Base-by-base conservation (phyloP, 2,113 vertebrate species). In the Catharus fuscescens region DNA sequence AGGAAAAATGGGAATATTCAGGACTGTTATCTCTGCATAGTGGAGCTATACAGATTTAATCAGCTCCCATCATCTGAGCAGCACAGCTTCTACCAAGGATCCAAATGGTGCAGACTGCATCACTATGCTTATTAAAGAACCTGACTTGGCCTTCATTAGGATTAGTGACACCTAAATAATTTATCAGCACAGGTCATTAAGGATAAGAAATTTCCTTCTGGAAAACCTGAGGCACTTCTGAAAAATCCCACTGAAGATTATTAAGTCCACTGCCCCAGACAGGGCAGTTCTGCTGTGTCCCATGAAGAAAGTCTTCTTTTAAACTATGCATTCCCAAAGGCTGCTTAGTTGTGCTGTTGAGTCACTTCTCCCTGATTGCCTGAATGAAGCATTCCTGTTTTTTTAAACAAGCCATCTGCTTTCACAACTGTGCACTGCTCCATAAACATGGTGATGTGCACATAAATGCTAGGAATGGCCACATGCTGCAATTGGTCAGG, bases 81-180 rank as follows among this genome's bases (percentile, higher is more conserved):
- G 65, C 60, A 80, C 77, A 32, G 42, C 38, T 74, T 70, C 77
- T 48, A 80, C 34, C 24, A 56, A 47, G 44, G 72, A 64, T 48
- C 56, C 16, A 85, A 79, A 71, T 3, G 24, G 38, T 48, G 48
- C 8, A 2, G 24, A 31, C 38, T 36, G 53, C 80, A 89, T 74
- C 57, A 23, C n/a, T n/a, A 21, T 42, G n/a, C 52, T 91, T 76
- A 60, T 71, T 89, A 85, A 84, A 92, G 44, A 79, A 61, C 44
- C 48, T 67, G 42, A 31, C 34, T 91, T n/a, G 66, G 78, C 18
- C 61, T 80, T 74, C 61, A 56, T 80, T 78, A 85, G 77, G 31
- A 38, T 92, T 79, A 81, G 61, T 28, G 44, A 31, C 28, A 71
- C 8, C 47, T 91, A 91, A 95, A 95, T 92, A 84, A 94, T 95